Conservation (phyloP, 2,113 vertebrate species). For the Callithrix jacchus region DNA sequence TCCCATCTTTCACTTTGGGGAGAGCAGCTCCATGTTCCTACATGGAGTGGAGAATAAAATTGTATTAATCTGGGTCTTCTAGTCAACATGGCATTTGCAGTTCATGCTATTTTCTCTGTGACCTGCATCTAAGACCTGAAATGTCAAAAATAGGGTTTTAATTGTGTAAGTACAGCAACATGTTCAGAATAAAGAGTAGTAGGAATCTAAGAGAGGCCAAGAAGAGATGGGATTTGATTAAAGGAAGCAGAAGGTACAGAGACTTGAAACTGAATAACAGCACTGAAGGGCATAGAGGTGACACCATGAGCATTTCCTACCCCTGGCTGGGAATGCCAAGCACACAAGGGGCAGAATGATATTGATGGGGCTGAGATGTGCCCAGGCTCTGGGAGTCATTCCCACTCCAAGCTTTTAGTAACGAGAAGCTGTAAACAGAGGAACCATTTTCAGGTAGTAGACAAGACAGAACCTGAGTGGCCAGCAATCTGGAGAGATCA, state of each 20-base stretch:
- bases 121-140: not conserved
- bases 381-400: not conserved
- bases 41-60: not conserved
- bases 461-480: not conserved
- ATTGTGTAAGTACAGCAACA: not conserved
- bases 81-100: not conserved
- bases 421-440: not conserved
- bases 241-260: not conserved
- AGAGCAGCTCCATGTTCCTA: not conserved
- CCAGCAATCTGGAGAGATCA: not conserved
- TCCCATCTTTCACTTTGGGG: not conserved
- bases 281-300: not conserved
- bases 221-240: not conserved
- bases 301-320: accelerated
- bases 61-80: not conserved
- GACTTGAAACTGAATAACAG: too few relatives aligned
- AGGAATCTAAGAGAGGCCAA: not conserved
- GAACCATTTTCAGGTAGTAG: not conserved
- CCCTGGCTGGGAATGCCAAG: not conserved
- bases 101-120: not conserved
- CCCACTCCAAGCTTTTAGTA: not conserved
- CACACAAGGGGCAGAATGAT: accelerated
- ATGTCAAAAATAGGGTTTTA: not conserved
- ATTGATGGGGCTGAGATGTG: not conserved
- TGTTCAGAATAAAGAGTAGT: not conserved